These are phyloP conservation scores for Neofelis nebulosa DNA, from an alignment of 2,113 vertebrate species.

Conservation along the genomic window DNA sequence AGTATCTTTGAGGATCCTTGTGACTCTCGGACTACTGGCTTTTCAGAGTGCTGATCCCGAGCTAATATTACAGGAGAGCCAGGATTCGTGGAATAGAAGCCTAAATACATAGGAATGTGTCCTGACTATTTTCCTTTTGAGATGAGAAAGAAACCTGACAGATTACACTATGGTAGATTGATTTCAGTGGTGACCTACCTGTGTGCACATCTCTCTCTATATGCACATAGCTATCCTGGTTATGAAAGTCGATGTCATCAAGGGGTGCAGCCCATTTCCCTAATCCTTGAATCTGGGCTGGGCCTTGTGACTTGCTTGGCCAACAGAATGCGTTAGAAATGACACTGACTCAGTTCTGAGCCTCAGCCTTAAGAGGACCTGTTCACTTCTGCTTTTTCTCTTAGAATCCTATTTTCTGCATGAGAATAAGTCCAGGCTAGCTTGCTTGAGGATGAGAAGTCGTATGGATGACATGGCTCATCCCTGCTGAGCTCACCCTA, in stretches of 20 bases:
- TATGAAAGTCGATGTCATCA: not conserved
- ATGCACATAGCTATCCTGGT: too few species aligned
- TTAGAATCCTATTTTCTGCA: not conserved
- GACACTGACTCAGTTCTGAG: not conserved
- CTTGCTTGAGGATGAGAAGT: not conserved
- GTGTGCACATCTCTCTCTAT: not conserved
- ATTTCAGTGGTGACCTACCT: not conserved
- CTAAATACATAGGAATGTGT: not conserved
- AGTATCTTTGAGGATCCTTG: not conserved
- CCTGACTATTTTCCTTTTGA: not conserved
- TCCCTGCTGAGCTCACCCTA: not conserved
- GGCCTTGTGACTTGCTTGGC: not conserved
- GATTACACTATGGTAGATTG: not conserved
- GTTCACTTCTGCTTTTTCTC: not conserved
- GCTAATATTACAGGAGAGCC: not conserved
- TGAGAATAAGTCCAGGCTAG: not conserved
- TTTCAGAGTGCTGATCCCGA: not conserved
- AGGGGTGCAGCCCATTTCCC: not conserved
- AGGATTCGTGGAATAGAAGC: not conserved
- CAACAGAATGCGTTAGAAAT: not conserved
- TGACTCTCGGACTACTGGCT: not conserved
- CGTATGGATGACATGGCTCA: not conserved
- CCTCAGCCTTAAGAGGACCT: not conserved
- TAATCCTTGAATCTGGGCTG: not conserved
- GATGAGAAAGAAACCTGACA: not conserved